Evolutionary conservation across 2,888 invertebrate species (phyloP).

Genomic region (Eurois occulta): DNA sequence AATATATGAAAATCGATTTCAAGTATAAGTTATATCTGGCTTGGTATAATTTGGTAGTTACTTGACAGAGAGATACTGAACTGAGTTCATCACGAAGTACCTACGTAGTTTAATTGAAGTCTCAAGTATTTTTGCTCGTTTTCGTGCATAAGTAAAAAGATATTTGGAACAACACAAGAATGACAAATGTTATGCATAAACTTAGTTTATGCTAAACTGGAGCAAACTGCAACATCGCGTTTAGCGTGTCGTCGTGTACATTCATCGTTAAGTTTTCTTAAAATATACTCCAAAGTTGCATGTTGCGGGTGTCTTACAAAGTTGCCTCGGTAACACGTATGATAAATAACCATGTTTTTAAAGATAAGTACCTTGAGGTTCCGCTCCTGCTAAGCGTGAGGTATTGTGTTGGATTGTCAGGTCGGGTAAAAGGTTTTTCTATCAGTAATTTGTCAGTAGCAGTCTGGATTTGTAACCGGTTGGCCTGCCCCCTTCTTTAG

Average conservation of each 20-base stretch:
- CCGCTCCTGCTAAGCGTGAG: neutral
- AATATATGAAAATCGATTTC: constrained; percentile 17
- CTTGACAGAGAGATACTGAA: neutral
- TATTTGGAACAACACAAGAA: constrained; percentile 5
- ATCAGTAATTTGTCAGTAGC: neutral
- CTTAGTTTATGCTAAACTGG: constrained; percentile 29
- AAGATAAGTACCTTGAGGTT: neutral
- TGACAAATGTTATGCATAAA: constrained; percentile 25
- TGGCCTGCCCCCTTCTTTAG: neutral
- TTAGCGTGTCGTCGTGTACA: constrained; percentile 11
- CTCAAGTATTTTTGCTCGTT: neutral
- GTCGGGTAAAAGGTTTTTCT: neutral
- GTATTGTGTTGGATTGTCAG: neutral
- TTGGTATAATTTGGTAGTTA: neutral
- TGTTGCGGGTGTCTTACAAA: constrained; percentile 6
- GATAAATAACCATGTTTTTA: neutral
- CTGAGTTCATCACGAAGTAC: neutral
- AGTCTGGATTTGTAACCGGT: neutral
- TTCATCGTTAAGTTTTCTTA: constrained; percentile 21
- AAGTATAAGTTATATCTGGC: neutral
- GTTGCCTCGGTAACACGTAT: neutral
- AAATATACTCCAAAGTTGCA: neutral
- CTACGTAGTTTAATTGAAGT: neutral
- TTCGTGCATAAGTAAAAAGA: neutral
- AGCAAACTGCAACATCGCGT: neutral